Base-by-base conservation (phyloP, 2,888 invertebrate species). In the Brenthis hecate region DNA sequence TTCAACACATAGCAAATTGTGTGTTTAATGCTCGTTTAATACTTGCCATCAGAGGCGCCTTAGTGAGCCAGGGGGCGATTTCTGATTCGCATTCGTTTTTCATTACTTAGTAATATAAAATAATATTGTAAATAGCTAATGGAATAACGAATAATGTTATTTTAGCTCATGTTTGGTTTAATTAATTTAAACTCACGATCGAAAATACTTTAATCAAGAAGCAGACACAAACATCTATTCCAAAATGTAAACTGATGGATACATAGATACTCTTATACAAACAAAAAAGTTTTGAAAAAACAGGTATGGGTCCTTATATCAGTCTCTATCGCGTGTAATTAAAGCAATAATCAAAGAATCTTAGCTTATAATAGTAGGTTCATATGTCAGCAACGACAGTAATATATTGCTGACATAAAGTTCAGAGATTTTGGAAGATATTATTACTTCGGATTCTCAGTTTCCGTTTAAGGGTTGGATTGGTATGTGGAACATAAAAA, bases 361-460 rank as follows among this genome's bases (percentile, higher is more conserved):
- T 86, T 81, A 80, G 84, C 80, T 78, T 82, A 84, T 87, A 85
- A 89, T 87, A 81, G 77, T 85, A 87, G 89, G 88, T 87, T 74
- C 84, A 85, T 78, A 82, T 75, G 87, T 86, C 84, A 83, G 85
- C 82, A 75, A 72, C 79, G 88, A 87, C 86, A 84, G 86, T 91
- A 90, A 92, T 85, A 86, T 91, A 92, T 91, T 83, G 84, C 88
- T 84, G 88, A 89, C 91, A 88, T 90, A 89, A 91, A 91, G 83
- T 82, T 84, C 85, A 76, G 79, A 92, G 89, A 92, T 92, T 89
- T 76, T 80, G 81, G 78, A 78, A 85, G 92, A 92, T 92, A 91
- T 82, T 83, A 84, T 83, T 83, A 82, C 85, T 88, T 43, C 81
- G 84, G 87, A 89, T 86, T 87, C 87, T 82, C 81, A 57, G 85